These are phyloP conservation scores for Clusia tigrina DNA, from an alignment of 2,888 invertebrate genomes.

Conservation along the genomic window DNA sequence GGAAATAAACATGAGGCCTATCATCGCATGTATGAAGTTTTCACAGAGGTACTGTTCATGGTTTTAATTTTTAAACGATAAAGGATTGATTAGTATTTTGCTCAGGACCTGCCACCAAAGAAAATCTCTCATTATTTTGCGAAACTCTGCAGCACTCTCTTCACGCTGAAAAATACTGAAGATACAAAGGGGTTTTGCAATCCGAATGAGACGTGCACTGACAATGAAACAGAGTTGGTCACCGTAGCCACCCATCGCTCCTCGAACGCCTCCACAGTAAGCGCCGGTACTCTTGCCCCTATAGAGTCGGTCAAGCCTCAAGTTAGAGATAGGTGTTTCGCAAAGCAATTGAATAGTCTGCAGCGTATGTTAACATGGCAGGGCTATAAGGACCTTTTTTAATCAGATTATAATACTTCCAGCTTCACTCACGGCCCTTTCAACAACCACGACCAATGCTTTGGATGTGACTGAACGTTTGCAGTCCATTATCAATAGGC, in stretches of 20 bases:
- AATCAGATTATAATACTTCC: not conserved
- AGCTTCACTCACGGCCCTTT: constrained; percentile 51
- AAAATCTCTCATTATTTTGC: constrained; percentile 54
- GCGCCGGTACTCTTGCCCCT: constrained; percentile 21
- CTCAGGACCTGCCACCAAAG: constrained; percentile 52
- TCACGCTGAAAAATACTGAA: constrained; percentile 42
- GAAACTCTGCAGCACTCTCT: constrained; percentile 52
- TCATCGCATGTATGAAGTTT: constrained; percentile 63
- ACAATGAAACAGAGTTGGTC: constrained; percentile 45
- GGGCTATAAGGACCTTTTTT: no score
- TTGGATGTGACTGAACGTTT: constrained; percentile 53
- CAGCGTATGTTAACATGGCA: not conserved
- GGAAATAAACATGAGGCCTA: constrained; percentile 52
- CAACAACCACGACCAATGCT: constrained; percentile 40
- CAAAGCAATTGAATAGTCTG: constrained; percentile 18
- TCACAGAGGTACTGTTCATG: constrained; percentile 56
- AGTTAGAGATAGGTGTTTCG: constrained; percentile 4
- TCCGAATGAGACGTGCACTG: constrained; percentile 40
- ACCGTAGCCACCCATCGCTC: constrained; percentile 35
- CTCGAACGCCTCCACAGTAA: constrained; percentile 19
- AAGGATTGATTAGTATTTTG: constrained; percentile 4
- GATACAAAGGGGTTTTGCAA: constrained; percentile 56
- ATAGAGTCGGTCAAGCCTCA: constrained; percentile 24
- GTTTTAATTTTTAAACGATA: not conserved
- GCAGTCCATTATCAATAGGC: constrained; percentile 57